These are phyloP conservation scores for Gandaritis pyraliata DNA, from an alignment of 2,888 invertebrate species.

Conservation along the genomic window DNA sequence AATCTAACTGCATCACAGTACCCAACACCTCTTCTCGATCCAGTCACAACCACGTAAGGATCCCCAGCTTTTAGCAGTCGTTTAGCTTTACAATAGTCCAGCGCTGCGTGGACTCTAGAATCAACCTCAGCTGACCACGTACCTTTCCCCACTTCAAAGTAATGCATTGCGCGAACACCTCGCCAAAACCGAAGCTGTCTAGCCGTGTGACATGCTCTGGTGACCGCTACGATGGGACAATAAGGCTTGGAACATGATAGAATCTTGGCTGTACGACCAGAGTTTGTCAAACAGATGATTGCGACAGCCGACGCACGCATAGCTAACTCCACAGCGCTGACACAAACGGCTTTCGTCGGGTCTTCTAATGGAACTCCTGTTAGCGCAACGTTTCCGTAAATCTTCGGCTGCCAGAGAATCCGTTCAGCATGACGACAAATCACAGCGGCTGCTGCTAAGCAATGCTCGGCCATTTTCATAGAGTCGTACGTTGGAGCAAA, in stretches of 20 bases:
- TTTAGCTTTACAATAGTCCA: slow-evolving; percentile 78
- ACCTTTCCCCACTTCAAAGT: slow-evolving; percentile 66
- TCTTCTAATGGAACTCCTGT: slow-evolving; percentile 84
- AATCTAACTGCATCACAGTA: slow-evolving; percentile 74
- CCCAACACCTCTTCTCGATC: slow-evolving; percentile 71
- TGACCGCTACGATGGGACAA: slow-evolving; percentile 91
- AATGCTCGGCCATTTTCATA: slow-evolving; percentile 85
- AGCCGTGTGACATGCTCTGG: slow-evolving; percentile 87
- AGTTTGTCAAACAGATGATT: slow-evolving; percentile 91
- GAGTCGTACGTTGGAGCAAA: slow-evolving; percentile 62
- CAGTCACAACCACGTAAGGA: slow-evolving; percentile 71
- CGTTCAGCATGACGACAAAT: slow-evolving; percentile 95
- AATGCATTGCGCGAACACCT: slow-evolving; percentile 81
- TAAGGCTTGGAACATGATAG: slow-evolving; percentile 88
- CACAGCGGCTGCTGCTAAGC: slow-evolving; percentile 88
- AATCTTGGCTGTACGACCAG: slow-evolving; percentile 88
- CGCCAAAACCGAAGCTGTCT: slow-evolving; percentile 84
- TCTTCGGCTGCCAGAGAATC: slow-evolving; percentile 91
- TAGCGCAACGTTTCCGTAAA: slow-evolving; percentile 88
- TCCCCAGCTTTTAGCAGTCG: slow-evolving; percentile 70
- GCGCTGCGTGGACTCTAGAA: slow-evolving; percentile 65
- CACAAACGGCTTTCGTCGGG: slow-evolving; percentile 80
- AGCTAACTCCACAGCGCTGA: slow-evolving; percentile 72
- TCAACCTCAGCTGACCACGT: slow-evolving; percentile 71
- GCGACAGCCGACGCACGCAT: slow-evolving; percentile 66